A percentile compares a stretch with the other conserved stretches of the same genome.
phyloP scores from a whole-genome alignment of 2,797 vertebrate genomes.

The Cercopithecus neglectus region DNA sequence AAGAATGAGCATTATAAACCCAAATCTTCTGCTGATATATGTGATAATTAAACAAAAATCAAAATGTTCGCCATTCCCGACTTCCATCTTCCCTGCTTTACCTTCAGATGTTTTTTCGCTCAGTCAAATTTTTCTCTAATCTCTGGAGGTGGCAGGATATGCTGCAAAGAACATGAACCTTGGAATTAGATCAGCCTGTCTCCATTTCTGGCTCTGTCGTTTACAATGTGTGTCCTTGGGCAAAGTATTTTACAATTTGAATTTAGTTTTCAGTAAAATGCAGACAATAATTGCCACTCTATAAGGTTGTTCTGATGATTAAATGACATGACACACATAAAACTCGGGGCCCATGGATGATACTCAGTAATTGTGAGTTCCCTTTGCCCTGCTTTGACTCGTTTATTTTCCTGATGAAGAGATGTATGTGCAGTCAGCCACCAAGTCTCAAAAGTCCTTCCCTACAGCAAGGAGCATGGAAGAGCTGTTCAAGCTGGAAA shows the following conservation, averaged over 20 bases:
- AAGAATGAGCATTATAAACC: not conserved
- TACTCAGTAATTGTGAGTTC: not conserved
- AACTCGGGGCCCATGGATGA: not conserved
- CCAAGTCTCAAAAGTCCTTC: constrained; percentile 25
- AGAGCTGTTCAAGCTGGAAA: constrained; percentile 37
- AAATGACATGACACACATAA: not conserved
- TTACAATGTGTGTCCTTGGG: not conserved
- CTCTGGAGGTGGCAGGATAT: not conserved
- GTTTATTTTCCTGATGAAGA: constrained; percentile 35
- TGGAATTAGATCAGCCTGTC: not conserved
- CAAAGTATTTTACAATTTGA: not conserved
- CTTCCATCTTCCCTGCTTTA: not conserved
- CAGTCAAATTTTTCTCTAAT: not conserved
- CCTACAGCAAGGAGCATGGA: constrained; percentile 25
- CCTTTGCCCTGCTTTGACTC: not conserved
- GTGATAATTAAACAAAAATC: not conserved
- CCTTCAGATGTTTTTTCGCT: not conserved
- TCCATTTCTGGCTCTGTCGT: not conserved
- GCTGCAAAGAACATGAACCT: not conserved
- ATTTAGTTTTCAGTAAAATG: constrained; percentile 38
- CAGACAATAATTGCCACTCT: not conserved
- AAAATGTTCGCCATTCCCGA: not conserved
- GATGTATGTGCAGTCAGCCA: not conserved
- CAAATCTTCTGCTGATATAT: not conserved
- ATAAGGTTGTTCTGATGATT: not conserved